Conservation (phyloP, 1,140 invertebrate genomes). For the Listronotus oregonensis region DNA sequence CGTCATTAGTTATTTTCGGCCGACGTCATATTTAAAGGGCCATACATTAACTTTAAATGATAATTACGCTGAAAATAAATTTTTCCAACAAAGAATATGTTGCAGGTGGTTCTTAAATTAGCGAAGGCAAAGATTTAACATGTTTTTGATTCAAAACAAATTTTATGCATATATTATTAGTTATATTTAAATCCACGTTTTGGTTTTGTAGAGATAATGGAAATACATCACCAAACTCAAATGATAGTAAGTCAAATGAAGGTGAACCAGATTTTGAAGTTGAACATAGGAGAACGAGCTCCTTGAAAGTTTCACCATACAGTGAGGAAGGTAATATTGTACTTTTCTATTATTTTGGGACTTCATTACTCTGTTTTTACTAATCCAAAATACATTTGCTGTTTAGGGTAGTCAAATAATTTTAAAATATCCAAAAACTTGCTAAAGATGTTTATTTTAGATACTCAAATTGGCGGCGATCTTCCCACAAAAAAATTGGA, state of each 20-base stretch:
- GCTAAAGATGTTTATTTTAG: slow-evolving; percentile 30
- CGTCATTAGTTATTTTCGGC: too few species aligned
- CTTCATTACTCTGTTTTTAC: slow-evolving; percentile 2
- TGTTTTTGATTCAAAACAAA: too few species aligned
- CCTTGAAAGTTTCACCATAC: slow-evolving; percentile 53
- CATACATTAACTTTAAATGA: too few species aligned
- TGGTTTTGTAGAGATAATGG: slow-evolving; percentile 53
- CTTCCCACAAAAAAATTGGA: slow-evolving; percentile 33
- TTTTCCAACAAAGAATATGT: too few species aligned
- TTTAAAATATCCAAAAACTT: too few species aligned
- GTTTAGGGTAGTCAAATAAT: too few species aligned
- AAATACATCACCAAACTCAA: slow-evolving; percentile 54
- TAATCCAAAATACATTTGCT: neutral
- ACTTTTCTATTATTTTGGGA: neutral
- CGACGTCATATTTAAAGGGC: too few species aligned
- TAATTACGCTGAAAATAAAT: too few species aligned
- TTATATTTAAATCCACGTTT: too few species aligned
- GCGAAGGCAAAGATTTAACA: too few species aligned
- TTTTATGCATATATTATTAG: too few species aligned
- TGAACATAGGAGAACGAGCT: slow-evolving; percentile 37
- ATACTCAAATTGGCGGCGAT: slow-evolving; percentile 55
- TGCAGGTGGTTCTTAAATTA: too few species aligned
- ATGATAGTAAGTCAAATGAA: slow-evolving; percentile 57
- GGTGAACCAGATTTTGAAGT: slow-evolving; percentile 47
- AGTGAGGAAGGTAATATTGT: slow-evolving; percentile 56